Evolutionary conservation across 2,888 invertebrate genomes (phyloP).

Genomic region (Acanthopleura granulata): DNA sequence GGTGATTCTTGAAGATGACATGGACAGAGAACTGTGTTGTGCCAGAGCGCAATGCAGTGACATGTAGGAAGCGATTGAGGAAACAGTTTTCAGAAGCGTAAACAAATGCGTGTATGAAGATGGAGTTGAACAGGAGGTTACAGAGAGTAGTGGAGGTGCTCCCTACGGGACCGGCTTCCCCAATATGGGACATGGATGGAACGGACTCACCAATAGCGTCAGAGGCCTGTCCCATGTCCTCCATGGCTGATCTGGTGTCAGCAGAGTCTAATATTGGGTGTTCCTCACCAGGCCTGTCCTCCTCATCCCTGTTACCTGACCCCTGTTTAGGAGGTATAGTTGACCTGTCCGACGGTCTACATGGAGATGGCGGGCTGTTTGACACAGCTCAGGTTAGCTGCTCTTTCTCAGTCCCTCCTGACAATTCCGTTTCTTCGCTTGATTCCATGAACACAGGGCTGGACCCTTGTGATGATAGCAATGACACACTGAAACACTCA

Average conservation of each 20-base stretch:
- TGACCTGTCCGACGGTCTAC: neutral
- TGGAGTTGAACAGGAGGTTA: constrained; percentile 2
- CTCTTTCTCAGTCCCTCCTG: neutral
- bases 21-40: no score
- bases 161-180: neutral
- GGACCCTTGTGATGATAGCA: constrained; percentile 14
- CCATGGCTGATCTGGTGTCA: neutral
- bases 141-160: constrained; percentile 3
- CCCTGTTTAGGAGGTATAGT: constrained; percentile 7
- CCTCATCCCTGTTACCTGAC: neutral
- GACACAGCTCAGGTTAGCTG: neutral
- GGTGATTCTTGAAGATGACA: no score
- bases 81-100: no score
- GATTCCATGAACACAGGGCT: neutral
- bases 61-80: no score
- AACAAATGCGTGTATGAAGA: neutral
- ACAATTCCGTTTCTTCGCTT: neutral
- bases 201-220: constrained; percentile 7
- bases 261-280: neutral
- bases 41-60: no score
- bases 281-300: neutral
- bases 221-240: constrained; percentile 9
- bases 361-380: constrained; percentile 1
- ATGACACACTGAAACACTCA: neutral
- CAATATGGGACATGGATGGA: constrained; percentile 12